These are phyloP conservation scores for Eristalis arbustorum DNA, from an alignment of 2,888 invertebrate genomes.

Conservation along the genomic window DNA sequence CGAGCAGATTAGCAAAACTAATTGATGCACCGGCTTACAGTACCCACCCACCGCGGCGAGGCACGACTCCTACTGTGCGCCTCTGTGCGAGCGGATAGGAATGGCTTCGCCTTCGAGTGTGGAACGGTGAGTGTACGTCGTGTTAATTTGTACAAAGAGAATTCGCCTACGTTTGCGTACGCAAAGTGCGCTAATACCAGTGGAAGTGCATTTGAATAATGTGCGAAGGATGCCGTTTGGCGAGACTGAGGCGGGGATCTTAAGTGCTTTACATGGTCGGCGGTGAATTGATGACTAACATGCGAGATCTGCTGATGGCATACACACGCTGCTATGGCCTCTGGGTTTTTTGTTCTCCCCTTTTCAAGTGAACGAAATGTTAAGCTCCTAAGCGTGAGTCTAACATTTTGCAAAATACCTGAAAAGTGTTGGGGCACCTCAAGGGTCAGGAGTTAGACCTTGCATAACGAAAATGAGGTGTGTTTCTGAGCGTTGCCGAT, in stretches of 20 bases:
- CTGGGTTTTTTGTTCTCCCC: neutral
- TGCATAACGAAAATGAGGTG: no score
- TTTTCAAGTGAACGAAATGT: neutral
- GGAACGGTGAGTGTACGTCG: constrained; percentile 6
- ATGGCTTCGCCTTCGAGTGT: constrained; percentile 21
- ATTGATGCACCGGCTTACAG: constrained; percentile 26
- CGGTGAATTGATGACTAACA: constrained; percentile 38
- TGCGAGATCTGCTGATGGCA: neutral
- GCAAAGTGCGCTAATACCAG: constrained; percentile 56
- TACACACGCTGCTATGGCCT: neutral
- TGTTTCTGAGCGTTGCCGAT: no score
- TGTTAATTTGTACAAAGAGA: constrained; percentile 54
- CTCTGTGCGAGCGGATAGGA: neutral
- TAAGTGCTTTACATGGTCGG: constrained; percentile 24
- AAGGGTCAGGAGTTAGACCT: no score
- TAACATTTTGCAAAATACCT: no score
- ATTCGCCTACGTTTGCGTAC: constrained; percentile 58
- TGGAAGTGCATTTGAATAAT: constrained; percentile 33
- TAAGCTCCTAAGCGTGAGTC: neutral
- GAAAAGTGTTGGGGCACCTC: no score
- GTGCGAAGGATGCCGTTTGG: constrained; percentile 17
- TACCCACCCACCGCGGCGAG: constrained; percentile 36
- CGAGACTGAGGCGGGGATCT: constrained; percentile 13
- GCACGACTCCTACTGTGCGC: constrained; percentile 20
- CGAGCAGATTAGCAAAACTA: constrained; percentile 8